Evolutionary conservation across 2,113 vertebrate genomes (phyloP), one percentile per base, ranked within the genome.

Genomic region (Tragulus kanchil): DNA sequence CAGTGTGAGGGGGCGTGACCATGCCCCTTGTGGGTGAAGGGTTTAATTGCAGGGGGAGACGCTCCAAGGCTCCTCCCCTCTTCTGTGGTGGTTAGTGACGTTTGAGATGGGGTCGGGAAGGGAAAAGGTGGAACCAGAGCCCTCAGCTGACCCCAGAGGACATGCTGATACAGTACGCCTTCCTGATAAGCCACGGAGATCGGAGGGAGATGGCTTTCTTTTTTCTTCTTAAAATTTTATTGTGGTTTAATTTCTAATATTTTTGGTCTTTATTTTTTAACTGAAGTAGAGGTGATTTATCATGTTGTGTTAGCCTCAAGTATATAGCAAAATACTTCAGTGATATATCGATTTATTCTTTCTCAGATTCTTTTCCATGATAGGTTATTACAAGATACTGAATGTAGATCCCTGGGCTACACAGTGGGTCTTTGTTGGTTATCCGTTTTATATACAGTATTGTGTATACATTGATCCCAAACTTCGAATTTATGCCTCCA

Each of bases 111-210:
- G 62, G 83, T 3, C 1, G 0, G 56, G 59, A 14, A 52, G 8
- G 25, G 6, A 26, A 15, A 9, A 19, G 0, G 21, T 31, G 50
- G 61, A 73, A 31, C 62, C 69, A 64, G 31, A 17, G 23, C 31
- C 67, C 61, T 42, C 11, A 28, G 48, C 50, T 85, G 78, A 7
- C 42, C 28, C 10, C 77, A 81, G 69, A 28, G 31, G 50, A 36
- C 1, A 1, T 4, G 6, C 8, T 0, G 42, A 21, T 9, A 1
- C 25, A 62, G 28, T 19, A 13, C 1, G 1, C 19, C 52, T 52
- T 81, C 50, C 42, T 23, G 14, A 2, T 1, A 11, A 71, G 36
- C 31, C 50, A 1, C 56, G 13, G 78, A 42, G 83, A 11, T 8
- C 0, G 15, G 5, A n/a, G 61, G 25, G 15, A 79, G 59, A 8